A percentile compares a stretch with the other conserved stretches of the same genome.
These are phyloP conservation scores for Melitaea athalia DNA, from an alignment of 2,888 invertebrate species.

Conservation along the genomic window DNA sequence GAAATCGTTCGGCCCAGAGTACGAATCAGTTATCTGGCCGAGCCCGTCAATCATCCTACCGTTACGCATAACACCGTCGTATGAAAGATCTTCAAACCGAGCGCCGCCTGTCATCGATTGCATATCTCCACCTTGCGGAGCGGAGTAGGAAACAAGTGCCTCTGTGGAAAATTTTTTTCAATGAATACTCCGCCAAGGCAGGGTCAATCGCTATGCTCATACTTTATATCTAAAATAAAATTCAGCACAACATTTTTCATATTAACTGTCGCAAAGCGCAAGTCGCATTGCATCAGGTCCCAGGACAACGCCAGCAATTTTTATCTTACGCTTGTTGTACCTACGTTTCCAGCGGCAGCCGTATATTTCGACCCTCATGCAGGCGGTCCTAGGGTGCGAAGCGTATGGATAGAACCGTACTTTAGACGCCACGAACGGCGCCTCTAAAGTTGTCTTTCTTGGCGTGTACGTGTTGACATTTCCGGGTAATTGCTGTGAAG, in stretches of 20 bases:
- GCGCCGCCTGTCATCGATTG: conserved; percentile 85
- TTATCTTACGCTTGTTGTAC: conserved; percentile 55
- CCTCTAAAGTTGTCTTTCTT: conserved; percentile 86
- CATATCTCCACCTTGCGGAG: conserved; percentile 84
- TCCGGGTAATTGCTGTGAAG: conserved; percentile 85
- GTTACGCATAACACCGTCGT: conserved; percentile 86
- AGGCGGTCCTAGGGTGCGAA: conserved; percentile 92
- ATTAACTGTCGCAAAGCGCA: conserved; percentile 35
- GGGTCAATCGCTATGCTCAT: conserved; percentile 34
- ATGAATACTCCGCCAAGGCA: conserved; percentile 58
- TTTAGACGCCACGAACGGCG: conserved; percentile 92
- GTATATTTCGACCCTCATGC: conserved; percentile 95
- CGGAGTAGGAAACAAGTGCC: conserved; percentile 85
- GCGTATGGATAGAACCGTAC: conserved; percentile 95
- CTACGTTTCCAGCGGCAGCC: conserved; percentile 87
- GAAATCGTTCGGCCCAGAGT: conserved; percentile 86
- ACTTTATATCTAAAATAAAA: conserved; percentile 18
- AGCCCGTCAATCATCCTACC: conserved; percentile 85
- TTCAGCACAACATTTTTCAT: conserved; percentile 7
- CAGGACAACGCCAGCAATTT: conserved; percentile 61
- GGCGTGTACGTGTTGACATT: conserved; percentile 90
- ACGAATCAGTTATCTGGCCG: conserved; percentile 91
- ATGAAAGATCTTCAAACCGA: conserved; percentile 89
- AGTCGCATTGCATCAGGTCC: conserved; percentile 56
- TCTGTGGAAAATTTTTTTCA: conserved; percentile 76